Base-by-base conservation (phyloP, 2,888 invertebrate species). In the Adelognathus sp. region DNA sequence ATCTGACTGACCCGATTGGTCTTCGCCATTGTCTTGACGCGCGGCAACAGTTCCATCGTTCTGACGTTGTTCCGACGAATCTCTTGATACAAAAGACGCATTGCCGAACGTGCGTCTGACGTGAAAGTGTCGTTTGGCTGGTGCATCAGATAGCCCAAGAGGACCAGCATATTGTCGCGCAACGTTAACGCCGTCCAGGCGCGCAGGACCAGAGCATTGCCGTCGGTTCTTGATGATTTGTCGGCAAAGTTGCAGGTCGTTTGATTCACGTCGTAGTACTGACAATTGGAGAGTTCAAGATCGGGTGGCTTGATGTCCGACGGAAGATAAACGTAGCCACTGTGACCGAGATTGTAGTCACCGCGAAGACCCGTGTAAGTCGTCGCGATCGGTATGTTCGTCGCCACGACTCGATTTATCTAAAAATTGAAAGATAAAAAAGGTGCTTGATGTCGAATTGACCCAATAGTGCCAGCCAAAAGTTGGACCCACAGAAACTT, bases 81-180 rank as follows among this genome's bases (percentile, higher is more conserved):
- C 74, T 82, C 80, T 29, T 80, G 75, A 64, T 82, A 83, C 52
- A 86, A 77, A 36, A 86, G 50, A 76, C 78, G 79, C 61, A 86
- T 78, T 56, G 84, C 79, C 27, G 82, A 73, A 69, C 82, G 80
- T 24, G 72, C 81, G 31, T 82, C 82, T 14, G 75, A 78, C 21
- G 78, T 60, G 29, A 85, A 81, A 24, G 74, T 56, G 41, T 81
- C 79, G 46, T 76, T 81, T 58, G 79, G 58, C 71, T 83, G 81
- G 52, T 86, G 85, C 74, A 85, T 81, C 63, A 87, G 72, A 76
- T 82, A 84, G 46, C 84, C 85, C 56, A 86, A 79, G 56, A 85
- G 69, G 1, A 80, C 81, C 61, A 84, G 80, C 21, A 86, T 84
- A 71, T 87, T 85, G 72, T 87, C 85, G 41, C 84, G 81, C 39